phyloP scores from a whole-genome alignment of 1,140 invertebrate genomes.

The Papilio machaon region DNA sequence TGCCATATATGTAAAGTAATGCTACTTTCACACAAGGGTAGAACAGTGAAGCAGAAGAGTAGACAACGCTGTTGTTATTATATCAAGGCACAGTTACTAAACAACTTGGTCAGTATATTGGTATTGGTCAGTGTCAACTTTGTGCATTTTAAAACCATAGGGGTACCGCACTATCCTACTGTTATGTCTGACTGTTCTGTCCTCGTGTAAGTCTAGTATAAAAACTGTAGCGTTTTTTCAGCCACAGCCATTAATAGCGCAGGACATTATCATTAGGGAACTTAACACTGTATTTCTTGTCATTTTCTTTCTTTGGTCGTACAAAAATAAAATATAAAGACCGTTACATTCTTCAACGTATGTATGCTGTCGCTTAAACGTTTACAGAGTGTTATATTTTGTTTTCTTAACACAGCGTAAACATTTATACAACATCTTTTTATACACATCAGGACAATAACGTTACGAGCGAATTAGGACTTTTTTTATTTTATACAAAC shows the following conservation, averaged over 20 bases:
- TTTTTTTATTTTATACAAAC: neutral
- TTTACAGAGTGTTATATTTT: constrained; percentile 15
- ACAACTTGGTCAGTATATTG: too few relatives aligned
- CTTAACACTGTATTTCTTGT: constrained; percentile 15
- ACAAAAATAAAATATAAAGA: constrained; percentile 28
- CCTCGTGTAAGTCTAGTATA: neutral
- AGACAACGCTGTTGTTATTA: too few relatives aligned
- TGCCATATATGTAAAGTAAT: neutral
- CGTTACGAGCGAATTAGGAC: neutral
- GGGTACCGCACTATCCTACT: neutral
- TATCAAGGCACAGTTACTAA: too few relatives aligned
- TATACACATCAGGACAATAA: neutral
- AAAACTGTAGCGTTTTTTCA: constrained; percentile 15
- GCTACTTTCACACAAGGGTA: neutral
- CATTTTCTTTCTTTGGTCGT: constrained; percentile 6
- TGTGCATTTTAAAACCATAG: neutral
- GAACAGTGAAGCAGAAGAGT: too few relatives aligned
- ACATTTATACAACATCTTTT: neutral
- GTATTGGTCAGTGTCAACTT: neutral
- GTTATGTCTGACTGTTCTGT: neutral
- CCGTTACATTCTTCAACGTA: constrained; percentile 16
- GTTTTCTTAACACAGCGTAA: neutral
- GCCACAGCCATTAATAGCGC: neutral
- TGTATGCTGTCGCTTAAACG: constrained; percentile 13
- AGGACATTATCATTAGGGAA: constrained; percentile 24